Evolutionary conservation across 2,113 vertebrate species (phyloP), one percentile per base, ranked within the genome.

Genomic region (Forbesichthys papilliferus): DNA sequence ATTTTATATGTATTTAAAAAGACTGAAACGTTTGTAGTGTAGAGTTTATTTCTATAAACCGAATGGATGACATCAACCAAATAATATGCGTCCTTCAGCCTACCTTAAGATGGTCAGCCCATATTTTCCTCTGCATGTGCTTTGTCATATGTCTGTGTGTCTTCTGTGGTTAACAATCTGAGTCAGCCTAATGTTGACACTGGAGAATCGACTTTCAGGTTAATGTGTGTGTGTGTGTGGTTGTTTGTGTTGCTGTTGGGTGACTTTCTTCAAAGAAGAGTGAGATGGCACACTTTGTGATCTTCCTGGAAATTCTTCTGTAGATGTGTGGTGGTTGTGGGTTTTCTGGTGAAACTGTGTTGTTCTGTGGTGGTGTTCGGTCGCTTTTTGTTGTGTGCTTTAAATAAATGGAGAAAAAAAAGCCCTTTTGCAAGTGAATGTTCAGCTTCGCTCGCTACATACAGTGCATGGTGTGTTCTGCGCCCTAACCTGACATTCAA

Each of bases 1-100:
- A 27, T 27, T 27, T 27, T 27, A 27, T 27, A 27, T 27, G 36
- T 42, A 42, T 42, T 2, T 0, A 42, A 42, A 63, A 58, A 48
- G 49, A 3, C 56, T n/a, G 8, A 13, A 54, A 16, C 75, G 1
- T 46, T 14, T 14, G 36, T 14, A 7, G 5, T 14, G 14, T 48
- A 10, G 12, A 14, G 16, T 33, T 13, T 61, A 20, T 9, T 34
- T 42, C 3, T n/a, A n/a, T 49, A 48, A 20, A 11, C 18, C 13
- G 64, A 4, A 42, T 61, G 46, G 5, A 16, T 27, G 27, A 27
- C 27, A 27, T 20, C 18, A 13, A 57, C 27, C 53, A 34, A 56
- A 63, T 13, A 11, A 48, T 33, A 48, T 78, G 78, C 78, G 86
- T 78, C 73, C 85, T 88, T 89, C 87, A 91, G 84, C 88, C 81